Base-by-base conservation (phyloP, 2,113 vertebrate species). In the Oreocharis arfaki region DNA sequence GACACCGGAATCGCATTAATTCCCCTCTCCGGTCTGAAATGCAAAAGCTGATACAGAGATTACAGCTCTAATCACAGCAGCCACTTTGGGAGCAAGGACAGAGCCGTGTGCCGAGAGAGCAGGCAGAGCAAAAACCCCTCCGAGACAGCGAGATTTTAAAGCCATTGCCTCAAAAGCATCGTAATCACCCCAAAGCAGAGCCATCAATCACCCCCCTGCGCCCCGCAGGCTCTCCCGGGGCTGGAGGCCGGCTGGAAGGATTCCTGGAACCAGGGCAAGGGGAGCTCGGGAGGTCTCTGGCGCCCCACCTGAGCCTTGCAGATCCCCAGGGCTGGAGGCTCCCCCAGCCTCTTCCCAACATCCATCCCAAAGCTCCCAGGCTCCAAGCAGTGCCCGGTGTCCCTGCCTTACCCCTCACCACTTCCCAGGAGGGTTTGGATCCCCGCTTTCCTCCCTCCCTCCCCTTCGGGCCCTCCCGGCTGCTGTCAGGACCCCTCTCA, bases 161-260 rank as follows among this genome's bases (percentile, higher is more conserved):
- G 30, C 21, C 27, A 0, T 4, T 1, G 32, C 53, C 18, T 4
- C 13, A 1, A 6, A 30, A 17, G 56, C 23, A 0, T 0, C 5
- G 68, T 0, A 2, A 27, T 13, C 7, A 0, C 44, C 63, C 61
- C 60, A 52, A 11, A n/a, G 47, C 23, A 1, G 13, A 27, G 50
- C 4, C 5, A 24, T 26, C 17, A 0, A 2, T 1, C 30, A 3
- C 55, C 37, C 46, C 5, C 32, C 18, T 7, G 1, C 2, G 60
- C 35, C 67, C 77, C 4, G 18, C 5, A 5, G 56, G 16, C 5
- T 3, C 10, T 16, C 84, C 65, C 7, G 20, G n/a, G 60, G 41
- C 1, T 6, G 2, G 1, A 22, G 46, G 13, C 1, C 15, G 57
- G 17, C 1, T 1, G 27, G 39, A 35, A 16, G 35, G 23, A 13